A percentile compares a stretch with the other conserved stretches of the same genome.
Evolutionary conservation across 1,140 invertebrate genomes (phyloP).

Genomic region (Cotesia typhae): DNA sequence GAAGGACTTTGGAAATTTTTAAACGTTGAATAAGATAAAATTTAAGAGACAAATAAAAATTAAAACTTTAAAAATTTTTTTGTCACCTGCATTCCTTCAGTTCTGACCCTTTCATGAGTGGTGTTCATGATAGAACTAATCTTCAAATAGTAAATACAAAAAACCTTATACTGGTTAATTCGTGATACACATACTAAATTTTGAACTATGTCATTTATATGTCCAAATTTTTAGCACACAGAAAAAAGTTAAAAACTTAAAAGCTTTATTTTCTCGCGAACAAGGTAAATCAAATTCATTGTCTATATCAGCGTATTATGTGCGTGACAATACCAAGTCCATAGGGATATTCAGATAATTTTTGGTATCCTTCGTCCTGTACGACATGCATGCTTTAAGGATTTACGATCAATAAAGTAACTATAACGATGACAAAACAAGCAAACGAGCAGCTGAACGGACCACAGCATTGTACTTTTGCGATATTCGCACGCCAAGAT

Average conservation of each 20-base stretch:
- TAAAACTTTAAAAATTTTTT: too few relatives aligned
- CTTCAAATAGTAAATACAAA: too few relatives aligned
- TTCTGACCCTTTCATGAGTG: too few relatives aligned
- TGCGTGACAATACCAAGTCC: conserved; percentile 17
- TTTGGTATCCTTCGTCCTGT: conserved; percentile 36
- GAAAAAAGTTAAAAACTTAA: background rate
- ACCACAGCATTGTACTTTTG: conserved; percentile 43
- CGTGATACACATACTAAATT: too few relatives aligned
- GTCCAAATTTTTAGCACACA: background rate
- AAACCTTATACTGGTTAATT: too few relatives aligned
- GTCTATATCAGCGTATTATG: background rate
- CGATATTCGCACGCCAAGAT: conserved; percentile 39
- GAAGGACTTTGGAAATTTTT: too few relatives aligned
- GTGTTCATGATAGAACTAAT: too few relatives aligned
- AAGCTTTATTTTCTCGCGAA: conserved; percentile 19
- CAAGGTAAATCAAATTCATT: conserved; percentile 1
- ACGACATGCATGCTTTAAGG: conserved; percentile 41
- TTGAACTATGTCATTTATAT: background rate
- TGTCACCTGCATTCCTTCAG: too few relatives aligned
- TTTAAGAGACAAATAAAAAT: too few relatives aligned
- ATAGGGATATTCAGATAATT: conserved; percentile 22
- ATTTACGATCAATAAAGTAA: conserved; percentile 63
- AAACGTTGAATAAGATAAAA: too few relatives aligned
- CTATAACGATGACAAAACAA: conserved; percentile 59
- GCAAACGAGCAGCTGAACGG: conserved; percentile 38